Base-by-base conservation (phyloP, 1,140 invertebrate species). In the Ctenoplectra terminalis region DNA sequence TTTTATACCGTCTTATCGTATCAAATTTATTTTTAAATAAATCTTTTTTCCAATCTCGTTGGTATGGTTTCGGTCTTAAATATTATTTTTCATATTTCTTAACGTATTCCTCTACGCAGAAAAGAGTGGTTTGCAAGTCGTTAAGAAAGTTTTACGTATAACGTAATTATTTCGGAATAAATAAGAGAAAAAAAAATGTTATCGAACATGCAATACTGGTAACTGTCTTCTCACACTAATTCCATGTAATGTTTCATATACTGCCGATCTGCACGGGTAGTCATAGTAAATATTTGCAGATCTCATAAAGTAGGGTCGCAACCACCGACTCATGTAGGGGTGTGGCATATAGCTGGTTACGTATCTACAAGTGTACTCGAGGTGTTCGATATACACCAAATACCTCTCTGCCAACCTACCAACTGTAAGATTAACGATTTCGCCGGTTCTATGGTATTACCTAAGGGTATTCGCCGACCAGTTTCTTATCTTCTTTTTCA, bases 391-490 rank as follows among this genome's bases (percentile, higher is more conserved):
- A 74, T 64, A 82, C 70, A 78, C 75, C 66, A 78, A 78, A 58
- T 80, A 87, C 86, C 79, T 79, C 85, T 80, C 81, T 79, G 70
- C 74, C 77, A 69, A 84, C 66, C 82, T 87, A 87, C 79, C 76
- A 77, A 81, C 82, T 76, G 77, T 79, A 88, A 90, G 88, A 91
- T 91, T 90, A 90, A 91, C 88, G 87, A 90, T 89, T 84, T 84
- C 76, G 66, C 80, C 85, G 81, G 82, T 87, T 90, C 83, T 76
- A 74, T 74, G 72, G 69, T 85, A 84, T 88, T 87, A 85, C 76
- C 74, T 82, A 77, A 26, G 61, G 64, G 40, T 70, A 76, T 71
- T 60, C 48, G 50, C n/a, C 43, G 34, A 11, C 29, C 29, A 71
- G 58, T 81, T 76, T 79, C 54, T 71, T 61, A 71, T 70, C 43